Percentiles rank a stretch among this genome's conserved stretches.
phyloP scores from a whole-genome alignment of 2,888 invertebrate species.

The Drosophila prostipennis region DNA sequence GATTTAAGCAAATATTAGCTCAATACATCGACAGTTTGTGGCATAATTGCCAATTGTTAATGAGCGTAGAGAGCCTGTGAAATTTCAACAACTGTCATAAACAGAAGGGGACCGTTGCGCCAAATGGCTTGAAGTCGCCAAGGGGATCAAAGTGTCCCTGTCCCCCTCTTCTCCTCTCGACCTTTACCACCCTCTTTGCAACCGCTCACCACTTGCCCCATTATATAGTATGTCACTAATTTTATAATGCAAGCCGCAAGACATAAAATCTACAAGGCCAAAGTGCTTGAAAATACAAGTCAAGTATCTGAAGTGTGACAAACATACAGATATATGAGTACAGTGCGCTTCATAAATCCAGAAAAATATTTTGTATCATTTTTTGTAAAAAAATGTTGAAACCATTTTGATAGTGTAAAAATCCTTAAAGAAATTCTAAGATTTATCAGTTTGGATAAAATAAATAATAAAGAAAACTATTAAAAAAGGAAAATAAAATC shows the following conservation, averaged over 20 bases:
- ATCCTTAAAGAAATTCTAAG: no score
- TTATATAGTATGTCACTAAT: conserved; percentile 51
- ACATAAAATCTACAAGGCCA: conserved; percentile 65
- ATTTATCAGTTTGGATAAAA: no score
- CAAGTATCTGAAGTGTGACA: conserved; percentile 11
- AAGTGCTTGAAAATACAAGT: conserved; percentile 39
- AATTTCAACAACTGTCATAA: conserved; percentile 50
- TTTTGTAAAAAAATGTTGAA: not conserved
- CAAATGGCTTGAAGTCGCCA: conserved; percentile 9
- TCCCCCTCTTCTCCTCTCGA: not conserved
- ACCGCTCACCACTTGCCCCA: conserved; percentile 1
- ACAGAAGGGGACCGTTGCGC: conserved; percentile 9
- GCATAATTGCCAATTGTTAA: conserved; percentile 49
- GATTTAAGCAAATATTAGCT: conserved; percentile 56
- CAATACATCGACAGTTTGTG: conserved; percentile 10
- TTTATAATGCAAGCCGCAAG: conserved; percentile 68
- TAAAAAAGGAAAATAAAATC: no score
- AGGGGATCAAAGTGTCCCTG: not conserved
- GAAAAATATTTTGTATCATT: not conserved
- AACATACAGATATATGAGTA: conserved; percentile 1
- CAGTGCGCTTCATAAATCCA: not conserved
- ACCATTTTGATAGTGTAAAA: no score
- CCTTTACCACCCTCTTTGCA: not conserved
- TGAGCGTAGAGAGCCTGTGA: conserved; percentile 20
- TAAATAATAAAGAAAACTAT: no score